These are phyloP conservation scores for Aporophyla nigra DNA, from an alignment of 2,888 invertebrate species.

Conservation along the genomic window DNA sequence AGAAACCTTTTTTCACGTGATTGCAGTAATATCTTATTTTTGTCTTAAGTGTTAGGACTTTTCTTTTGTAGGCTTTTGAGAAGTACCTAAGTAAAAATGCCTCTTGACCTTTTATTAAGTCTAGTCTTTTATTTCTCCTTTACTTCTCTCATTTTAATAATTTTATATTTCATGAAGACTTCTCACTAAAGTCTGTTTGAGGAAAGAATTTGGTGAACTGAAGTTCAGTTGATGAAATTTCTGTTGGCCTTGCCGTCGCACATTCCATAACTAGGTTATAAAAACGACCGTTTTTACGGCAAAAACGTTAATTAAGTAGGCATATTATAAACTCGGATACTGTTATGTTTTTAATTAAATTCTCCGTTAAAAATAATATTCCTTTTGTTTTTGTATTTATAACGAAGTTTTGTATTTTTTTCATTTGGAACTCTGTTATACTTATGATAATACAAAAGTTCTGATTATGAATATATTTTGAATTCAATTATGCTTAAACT, in stretches of 20 bases:
- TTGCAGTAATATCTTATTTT: neutral
- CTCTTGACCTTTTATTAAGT: constrained; percentile 17
- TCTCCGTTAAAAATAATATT: constrained; percentile 65
- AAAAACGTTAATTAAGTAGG: constrained; percentile 74
- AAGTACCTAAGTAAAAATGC: neutral
- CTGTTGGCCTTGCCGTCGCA: constrained; percentile 49
- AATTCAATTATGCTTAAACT: constrained; percentile 35
- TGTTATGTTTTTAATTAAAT: constrained; percentile 74
- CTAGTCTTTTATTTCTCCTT: constrained; percentile 11
- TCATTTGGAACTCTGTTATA: constrained; percentile 40
- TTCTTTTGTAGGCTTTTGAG: constrained; percentile 15
- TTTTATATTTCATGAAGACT: constrained; percentile 35
- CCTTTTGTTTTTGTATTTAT: constrained; percentile 51
- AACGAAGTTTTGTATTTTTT: constrained; percentile 56
- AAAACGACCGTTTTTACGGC: constrained; percentile 67
- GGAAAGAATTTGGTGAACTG: constrained; percentile 43
- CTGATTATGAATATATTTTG: constrained; percentile 49
- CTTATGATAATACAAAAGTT: constrained; percentile 50
- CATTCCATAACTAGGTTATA: constrained; percentile 69
- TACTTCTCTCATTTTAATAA: constrained; percentile 24
- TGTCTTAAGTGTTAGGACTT: neutral
- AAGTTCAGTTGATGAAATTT: constrained; percentile 59
- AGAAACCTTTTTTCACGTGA: neutral
- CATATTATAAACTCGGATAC: constrained; percentile 72
- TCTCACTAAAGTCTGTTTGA: constrained; percentile 25